Conservation (phyloP, 2,888 invertebrate species). For the Chaetoderma sp. region DNA sequence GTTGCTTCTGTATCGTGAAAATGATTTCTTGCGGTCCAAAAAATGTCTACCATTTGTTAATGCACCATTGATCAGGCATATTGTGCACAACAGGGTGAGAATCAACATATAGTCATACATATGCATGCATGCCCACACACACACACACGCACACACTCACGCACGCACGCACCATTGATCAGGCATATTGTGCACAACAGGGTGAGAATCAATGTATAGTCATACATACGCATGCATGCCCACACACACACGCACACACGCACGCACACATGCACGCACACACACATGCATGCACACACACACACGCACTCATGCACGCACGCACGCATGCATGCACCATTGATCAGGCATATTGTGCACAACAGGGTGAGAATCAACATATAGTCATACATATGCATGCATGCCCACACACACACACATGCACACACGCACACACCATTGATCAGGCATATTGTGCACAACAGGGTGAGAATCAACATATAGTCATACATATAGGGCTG, state of each 20-base stretch:
- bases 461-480: slow-evolving; percentile 54
- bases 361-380: slow-evolving; percentile 57
- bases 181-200: slow-evolving; percentile 66
- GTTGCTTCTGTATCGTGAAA: slow-evolving; percentile 65
- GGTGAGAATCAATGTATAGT: slow-evolving; percentile 44
- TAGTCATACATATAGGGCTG: slow-evolving; percentile 16
- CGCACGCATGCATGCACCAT: slow-evolving; percentile 45
- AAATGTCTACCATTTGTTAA: slow-evolving; percentile 62
- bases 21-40: slow-evolving; percentile 65
- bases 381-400: slow-evolving; percentile 14
- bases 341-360: slow-evolving; percentile 65
- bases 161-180: slow-evolving; percentile 65
- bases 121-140: neutral
- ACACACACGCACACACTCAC: no score
- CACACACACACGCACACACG: neutral
- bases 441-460: slow-evolving; percentile 66
- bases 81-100: slow-evolving; percentile 66
- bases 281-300: slow-evolving; percentile 24
- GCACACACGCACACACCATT: slow-evolving; percentile 65
- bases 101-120: slow-evolving; percentile 10
- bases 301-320: slow-evolving; percentile 1
- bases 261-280: no score
- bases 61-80: slow-evolving; percentile 65
- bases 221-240: slow-evolving; percentile 8
- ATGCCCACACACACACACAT: neutral